A percentile compares a stretch with the other conserved stretches of the same genome.
Conservation (phyloP, 1,140 invertebrate species). For the Cydia amplana region DNA sequence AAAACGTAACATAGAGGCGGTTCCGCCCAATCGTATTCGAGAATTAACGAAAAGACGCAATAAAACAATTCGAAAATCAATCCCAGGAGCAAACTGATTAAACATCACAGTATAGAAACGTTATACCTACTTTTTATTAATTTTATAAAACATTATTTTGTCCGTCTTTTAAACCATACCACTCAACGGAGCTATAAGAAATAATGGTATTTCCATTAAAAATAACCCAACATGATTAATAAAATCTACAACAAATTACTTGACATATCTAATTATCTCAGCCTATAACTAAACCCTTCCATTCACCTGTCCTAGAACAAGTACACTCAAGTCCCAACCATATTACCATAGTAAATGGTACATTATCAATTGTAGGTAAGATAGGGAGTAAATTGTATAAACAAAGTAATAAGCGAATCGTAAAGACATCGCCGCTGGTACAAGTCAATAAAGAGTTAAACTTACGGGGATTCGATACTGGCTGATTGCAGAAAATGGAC, state of each 20-base stretch:
- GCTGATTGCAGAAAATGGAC: conserved; percentile 1
- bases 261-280: conserved; percentile 10
- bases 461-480: conserved; percentile 13
- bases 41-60: too few relatives aligned
- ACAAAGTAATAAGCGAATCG: conserved; percentile 6
- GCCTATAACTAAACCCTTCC: not conserved
- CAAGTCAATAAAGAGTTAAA: not conserved
- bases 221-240: not conserved
- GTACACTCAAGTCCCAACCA: not conserved
- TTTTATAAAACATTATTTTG: too few relatives aligned
- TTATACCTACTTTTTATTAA: too few relatives aligned
- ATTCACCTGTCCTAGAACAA: conserved; percentile 7
- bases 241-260: conserved; percentile 13
- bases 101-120: too few relatives aligned
- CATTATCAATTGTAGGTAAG: not conserved
- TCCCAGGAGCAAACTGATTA: too few relatives aligned
- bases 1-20: too few relatives aligned
- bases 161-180: too few relatives aligned
- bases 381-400: not conserved
- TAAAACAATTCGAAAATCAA: too few relatives aligned
- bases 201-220: not conserved
- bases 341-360: not conserved
- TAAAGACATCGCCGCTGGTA: conserved; percentile 4
- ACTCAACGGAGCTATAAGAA: not conserved
- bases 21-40: too few relatives aligned